Evolutionary conservation across 2,888 invertebrate species (phyloP).

Genomic region (Venusia cambrica): DNA sequence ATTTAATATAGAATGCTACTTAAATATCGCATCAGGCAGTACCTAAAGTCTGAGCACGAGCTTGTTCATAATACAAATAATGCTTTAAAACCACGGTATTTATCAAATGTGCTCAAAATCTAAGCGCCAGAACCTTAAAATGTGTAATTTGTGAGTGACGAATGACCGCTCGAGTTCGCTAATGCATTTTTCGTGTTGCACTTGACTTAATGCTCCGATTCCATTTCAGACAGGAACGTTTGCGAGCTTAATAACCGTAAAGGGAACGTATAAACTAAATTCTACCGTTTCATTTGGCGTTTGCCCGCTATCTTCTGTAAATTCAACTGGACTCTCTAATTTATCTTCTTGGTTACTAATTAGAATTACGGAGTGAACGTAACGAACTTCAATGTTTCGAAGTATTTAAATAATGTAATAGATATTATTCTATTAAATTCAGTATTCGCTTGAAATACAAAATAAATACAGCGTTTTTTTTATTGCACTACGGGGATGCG

Average conservation of each 20-base stretch:
- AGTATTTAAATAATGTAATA: too few relatives aligned
- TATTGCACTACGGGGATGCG: too few relatives aligned
- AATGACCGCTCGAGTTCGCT: constrained; percentile 55
- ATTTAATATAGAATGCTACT: too few relatives aligned
- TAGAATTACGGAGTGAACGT: constrained; percentile 18
- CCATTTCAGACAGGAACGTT: constrained; percentile 34
- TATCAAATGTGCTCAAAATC: too few relatives aligned
- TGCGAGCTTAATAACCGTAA: constrained; percentile 49
- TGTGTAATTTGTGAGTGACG: constrained; percentile 52
- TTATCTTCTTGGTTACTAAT: constrained; percentile 21
- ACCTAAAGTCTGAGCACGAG: too few relatives aligned
- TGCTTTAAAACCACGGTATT: too few relatives aligned
- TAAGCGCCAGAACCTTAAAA: not conserved
- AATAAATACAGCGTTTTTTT: too few relatives aligned
- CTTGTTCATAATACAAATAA: too few relatives aligned
- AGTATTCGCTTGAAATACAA: too few relatives aligned
- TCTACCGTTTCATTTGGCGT: constrained; percentile 37
- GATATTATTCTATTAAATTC: too few relatives aligned
- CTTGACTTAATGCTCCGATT: constrained; percentile 74
- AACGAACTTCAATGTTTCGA: too few relatives aligned
- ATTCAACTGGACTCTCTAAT: constrained; percentile 29
- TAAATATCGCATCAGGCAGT: too few relatives aligned
- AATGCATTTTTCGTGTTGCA: constrained; percentile 81
- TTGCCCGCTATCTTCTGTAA: constrained; percentile 36
- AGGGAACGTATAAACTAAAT: constrained; percentile 44